Percentiles rank a stretch among this genome's conserved stretches.
phyloP scores from a whole-genome alignment of 2,797 vertebrate species.

The Cyprinodon diabolis region DNA sequence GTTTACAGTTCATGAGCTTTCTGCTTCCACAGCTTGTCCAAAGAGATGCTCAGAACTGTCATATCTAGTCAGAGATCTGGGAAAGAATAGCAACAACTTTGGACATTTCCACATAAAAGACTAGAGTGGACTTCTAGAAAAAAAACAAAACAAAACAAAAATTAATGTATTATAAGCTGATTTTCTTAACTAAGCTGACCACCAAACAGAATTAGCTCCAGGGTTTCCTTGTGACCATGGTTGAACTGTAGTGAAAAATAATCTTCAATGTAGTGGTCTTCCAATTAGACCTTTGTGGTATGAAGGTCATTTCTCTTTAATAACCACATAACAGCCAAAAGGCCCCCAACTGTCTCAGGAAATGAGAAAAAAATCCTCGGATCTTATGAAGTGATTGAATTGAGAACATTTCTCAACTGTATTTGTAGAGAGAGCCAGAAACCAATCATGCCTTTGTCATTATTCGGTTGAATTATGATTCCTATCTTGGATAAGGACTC shows the following conservation, averaged over 20 bases:
- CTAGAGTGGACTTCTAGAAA: background rate
- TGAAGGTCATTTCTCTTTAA: conserved; percentile 6
- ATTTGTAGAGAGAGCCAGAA: background rate
- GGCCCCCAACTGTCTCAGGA: background rate
- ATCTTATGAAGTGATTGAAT: conserved; percentile 7
- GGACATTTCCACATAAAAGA: background rate
- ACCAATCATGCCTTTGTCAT: background rate
- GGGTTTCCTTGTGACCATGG: background rate
- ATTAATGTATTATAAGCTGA: too few species aligned
- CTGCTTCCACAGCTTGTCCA: background rate
- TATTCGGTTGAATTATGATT: background rate
- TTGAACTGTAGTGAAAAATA: background rate
- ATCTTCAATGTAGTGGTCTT: background rate
- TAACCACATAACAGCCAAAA: conserved; percentile 1
- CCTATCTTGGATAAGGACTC: background rate
- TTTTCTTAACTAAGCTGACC: background rate
- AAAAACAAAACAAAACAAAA: too few species aligned
- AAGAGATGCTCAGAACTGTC: background rate
- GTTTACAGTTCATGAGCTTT: background rate
- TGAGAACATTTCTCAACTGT: background rate
- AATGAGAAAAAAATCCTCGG: background rate
- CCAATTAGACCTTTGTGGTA: background rate
- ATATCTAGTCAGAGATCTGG: background rate
- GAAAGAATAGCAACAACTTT: background rate
- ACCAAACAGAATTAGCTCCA: background rate